These are phyloP conservation scores for Podiceps cristatus DNA, from an alignment of 2,113 vertebrate genomes.

Conservation along the genomic window DNA sequence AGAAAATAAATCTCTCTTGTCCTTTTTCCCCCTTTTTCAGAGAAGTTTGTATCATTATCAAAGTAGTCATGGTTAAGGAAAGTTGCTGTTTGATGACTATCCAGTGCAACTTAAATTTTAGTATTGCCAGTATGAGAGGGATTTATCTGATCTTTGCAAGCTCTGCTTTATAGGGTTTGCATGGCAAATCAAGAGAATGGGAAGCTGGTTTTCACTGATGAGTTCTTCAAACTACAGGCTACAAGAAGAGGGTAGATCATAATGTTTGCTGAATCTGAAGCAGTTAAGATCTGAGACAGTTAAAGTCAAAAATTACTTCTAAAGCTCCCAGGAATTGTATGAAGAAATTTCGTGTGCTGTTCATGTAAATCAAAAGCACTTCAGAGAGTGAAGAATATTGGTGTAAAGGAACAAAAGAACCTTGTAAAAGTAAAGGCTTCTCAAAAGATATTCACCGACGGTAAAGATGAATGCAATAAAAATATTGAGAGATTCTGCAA, in stretches of 20 bases:
- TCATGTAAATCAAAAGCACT: slow-evolving; percentile 16
- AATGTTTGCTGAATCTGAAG: slow-evolving; percentile 30
- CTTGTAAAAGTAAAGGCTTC: neutral
- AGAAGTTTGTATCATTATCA: neutral
- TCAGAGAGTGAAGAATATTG: neutral
- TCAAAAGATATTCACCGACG: neutral
- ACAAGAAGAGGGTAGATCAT: neutral
- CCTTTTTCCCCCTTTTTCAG: neutral
- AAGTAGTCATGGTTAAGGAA: neutral
- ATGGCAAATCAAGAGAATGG: slow-evolving; percentile 9
- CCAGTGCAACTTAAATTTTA: neutral
- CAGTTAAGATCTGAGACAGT: slow-evolving; percentile 5
- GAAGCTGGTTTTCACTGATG: neutral
- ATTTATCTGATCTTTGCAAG: slow-evolving; percentile 18
- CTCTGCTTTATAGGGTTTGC: neutral
- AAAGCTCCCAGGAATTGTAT: neutral
- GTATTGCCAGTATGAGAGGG: neutral
- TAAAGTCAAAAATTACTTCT: neutral
- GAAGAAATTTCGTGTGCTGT: neutral
- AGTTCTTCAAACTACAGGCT: slow-evolving; percentile 2
- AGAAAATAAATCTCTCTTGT: neutral
- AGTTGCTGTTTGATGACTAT: neutral
- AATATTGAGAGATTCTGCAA: neutral
- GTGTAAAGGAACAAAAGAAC: neutral
- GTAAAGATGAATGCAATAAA: neutral